Conservation (phyloP, 2,113 vertebrate genomes). For the Mionectes macconnelli region DNA sequence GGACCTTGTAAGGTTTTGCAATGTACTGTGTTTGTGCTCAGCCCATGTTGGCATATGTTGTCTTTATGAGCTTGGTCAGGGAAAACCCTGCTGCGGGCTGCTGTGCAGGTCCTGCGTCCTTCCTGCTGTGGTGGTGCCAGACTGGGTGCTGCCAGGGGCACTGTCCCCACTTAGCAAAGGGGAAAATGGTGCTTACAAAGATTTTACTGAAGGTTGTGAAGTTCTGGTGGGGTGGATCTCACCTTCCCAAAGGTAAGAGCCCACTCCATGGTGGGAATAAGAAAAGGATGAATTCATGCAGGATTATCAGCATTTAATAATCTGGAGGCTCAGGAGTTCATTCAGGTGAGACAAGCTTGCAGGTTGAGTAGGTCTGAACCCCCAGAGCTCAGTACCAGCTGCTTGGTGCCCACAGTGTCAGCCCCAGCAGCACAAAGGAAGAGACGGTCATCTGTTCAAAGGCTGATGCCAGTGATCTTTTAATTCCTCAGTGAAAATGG, state of each 20-base stretch:
- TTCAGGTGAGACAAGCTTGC: not conserved
- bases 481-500: constrained; percentile 23
- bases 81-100: not conserved
- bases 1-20: not conserved
- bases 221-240: not conserved
- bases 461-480: not conserved
- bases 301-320: not conserved
- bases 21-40: not conserved
- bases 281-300: not conserved
- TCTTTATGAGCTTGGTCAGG: not conserved
- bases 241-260: not conserved
- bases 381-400: not conserved
- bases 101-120: not conserved
- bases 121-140: not conserved
- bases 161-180: rapidly evolving
- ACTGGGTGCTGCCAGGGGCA: not conserved
- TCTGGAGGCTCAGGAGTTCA: not conserved
- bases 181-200: not conserved
- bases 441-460: not conserved
- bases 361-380: not conserved
- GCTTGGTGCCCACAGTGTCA: not conserved
- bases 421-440: not conserved
- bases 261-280: not conserved
- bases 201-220: not conserved
- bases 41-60: not conserved